Percentiles rank a stretch among this genome's conserved stretches.
These are phyloP conservation scores for Conus betulinus DNA, from an alignment of 1,140 invertebrate genomes.

Conservation along the genomic window DNA sequence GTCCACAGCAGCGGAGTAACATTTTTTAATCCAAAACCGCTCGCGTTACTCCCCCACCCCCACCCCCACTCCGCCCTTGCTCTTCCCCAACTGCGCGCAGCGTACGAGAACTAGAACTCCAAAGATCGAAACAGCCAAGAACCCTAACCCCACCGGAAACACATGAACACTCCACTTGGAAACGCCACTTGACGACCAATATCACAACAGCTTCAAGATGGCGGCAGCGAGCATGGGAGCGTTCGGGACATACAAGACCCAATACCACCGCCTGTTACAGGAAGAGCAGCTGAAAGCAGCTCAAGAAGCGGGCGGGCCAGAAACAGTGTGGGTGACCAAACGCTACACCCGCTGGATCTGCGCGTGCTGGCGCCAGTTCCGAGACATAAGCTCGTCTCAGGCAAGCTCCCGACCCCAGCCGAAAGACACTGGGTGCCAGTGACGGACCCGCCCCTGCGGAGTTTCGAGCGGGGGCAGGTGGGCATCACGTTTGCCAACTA, in stretches of 20 bases:
- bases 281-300: constrained; percentile 40
- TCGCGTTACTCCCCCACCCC: too few relatives aligned
- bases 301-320: constrained; percentile 21
- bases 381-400: constrained; percentile 62
- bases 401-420: constrained; percentile 40
- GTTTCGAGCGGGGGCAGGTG: constrained; percentile 49
- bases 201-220: constrained; percentile 52
- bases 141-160: not conserved
- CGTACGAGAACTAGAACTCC: not conserved
- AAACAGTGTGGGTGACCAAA: constrained; percentile 71
- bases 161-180: not conserved
- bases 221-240: constrained; percentile 66
- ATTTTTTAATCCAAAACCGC: too few relatives aligned
- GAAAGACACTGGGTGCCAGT: constrained; percentile 66
- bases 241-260: constrained; percentile 63
- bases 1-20: too few relatives aligned
- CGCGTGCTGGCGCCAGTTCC: constrained; percentile 67
- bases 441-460: constrained; percentile 61
- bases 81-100: too few relatives aligned
- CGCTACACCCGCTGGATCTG: constrained; percentile 67
- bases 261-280: constrained; percentile 58
- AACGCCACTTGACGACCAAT: constrained; percentile 4
- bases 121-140: not conserved
- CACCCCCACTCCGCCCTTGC: too few relatives aligned
- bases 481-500: not conserved